Conservation (phyloP, 2,113 vertebrate genomes). For the Archocentrus centrarchus region DNA sequence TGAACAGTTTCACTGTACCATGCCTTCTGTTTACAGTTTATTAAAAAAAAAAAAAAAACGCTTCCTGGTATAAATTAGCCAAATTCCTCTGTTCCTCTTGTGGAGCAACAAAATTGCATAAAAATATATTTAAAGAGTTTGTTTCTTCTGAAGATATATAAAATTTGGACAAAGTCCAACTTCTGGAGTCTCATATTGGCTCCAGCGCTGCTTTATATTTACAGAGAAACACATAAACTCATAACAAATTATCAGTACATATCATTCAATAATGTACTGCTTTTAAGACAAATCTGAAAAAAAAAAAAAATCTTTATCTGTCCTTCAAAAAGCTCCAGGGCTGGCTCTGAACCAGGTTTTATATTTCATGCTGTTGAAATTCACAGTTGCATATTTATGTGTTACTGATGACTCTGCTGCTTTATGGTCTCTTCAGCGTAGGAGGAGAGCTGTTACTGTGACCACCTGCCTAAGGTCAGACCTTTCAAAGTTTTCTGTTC, state of each 20-base stretch:
- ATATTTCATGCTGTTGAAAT: neutral
- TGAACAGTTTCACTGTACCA: neutral
- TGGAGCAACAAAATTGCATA: neutral
- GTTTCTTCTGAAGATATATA: neutral
- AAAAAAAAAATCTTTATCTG: too few relatives aligned
- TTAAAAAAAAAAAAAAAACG: neutral
- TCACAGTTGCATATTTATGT: neutral
- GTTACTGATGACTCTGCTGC: neutral
- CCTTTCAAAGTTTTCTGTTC: conserved; percentile 1
- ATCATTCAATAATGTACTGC: fast-evolving
- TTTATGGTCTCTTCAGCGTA: neutral
- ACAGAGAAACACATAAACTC: neutral
- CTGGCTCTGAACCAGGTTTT: neutral
- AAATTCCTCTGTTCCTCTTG: neutral
- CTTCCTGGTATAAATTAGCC: neutral
- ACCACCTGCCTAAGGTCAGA: neutral
- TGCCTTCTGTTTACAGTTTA: neutral
- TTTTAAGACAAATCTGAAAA: neutral
- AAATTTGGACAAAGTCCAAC: neutral
- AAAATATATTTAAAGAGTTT: neutral
- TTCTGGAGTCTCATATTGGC: neutral
- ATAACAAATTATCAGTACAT: neutral
- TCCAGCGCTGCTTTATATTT: neutral
- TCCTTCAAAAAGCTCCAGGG: too few relatives aligned
- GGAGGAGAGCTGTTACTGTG: neutral